A percentile compares a stretch with the other conserved stretches of the same genome.
phyloP scores from a whole-genome alignment of 2,113 vertebrate species.

The Ammodramus savannarum region DNA sequence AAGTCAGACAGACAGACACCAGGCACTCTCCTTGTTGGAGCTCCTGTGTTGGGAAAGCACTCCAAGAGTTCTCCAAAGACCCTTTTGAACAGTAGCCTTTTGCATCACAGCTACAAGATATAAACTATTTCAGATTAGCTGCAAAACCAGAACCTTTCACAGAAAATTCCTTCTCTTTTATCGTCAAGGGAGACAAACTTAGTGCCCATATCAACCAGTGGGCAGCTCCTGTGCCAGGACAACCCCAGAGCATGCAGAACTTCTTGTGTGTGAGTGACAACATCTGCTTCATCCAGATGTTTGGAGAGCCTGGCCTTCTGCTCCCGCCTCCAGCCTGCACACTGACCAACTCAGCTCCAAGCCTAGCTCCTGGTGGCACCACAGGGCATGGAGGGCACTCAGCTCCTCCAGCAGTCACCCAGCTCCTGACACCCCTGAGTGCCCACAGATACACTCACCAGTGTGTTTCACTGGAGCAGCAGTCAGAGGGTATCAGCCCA shows the following conservation, averaged over 20 bases:
- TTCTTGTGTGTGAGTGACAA: neutral
- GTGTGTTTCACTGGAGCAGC: neutral
- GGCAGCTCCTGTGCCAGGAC: neutral
- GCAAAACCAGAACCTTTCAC: neutral
- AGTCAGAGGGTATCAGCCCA: neutral
- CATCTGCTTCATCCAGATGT: neutral
- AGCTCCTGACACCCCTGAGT: neutral
- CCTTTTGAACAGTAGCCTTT: neutral
- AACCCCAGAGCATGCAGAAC: neutral
- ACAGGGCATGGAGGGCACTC: fast-evolving
- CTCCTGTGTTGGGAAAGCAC: neutral
- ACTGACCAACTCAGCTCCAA: neutral
- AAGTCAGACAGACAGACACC: neutral
- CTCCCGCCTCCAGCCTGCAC: neutral
- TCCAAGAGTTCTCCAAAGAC: neutral
- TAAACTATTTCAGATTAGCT: neutral
- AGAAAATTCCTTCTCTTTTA: neutral
- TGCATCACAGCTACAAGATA: neutral
- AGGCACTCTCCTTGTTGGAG: neutral
- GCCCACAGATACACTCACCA: neutral
- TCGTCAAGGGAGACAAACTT: neutral
- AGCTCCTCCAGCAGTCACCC: neutral
- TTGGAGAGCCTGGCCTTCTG: neutral
- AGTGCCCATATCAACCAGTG: neutral
- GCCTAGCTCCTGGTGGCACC: neutral